Evolutionary conservation across 2,113 vertebrate genomes (phyloP), one percentile per base, ranked within the genome.

Genomic region (Chitala chitala): DNA sequence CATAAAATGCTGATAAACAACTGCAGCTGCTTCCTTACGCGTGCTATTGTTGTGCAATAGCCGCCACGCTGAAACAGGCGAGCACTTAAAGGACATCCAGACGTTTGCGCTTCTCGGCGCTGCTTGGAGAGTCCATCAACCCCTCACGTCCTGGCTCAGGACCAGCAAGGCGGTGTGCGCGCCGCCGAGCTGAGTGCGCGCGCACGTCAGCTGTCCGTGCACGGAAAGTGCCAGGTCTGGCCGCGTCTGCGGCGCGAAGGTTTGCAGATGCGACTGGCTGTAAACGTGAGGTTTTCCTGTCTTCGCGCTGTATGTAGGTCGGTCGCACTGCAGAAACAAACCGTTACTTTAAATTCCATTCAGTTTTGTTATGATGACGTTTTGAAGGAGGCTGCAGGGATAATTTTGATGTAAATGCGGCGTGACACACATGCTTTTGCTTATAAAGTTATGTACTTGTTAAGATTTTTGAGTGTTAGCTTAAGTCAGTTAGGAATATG

Each of bases 51-150:
- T 85, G 79, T 82, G 82, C 83, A 83, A 82, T 76, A 31, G 83
- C 81, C 79, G 84, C 86, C 84, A 85, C 78, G 78, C 71, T 82
- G 85, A 86, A 86, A 87, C 83, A 83, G n/a, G n/a, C n/a, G n/a
- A n/a, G n/a, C n/a, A n/a, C n/a, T 81, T 86, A 83, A 71, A 81
- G 84, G 83, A 78, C 84, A 75, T 81, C 76, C 69, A 82, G 78
- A 58, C 40, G 69, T 82, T 84, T 80, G 72, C 15, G 5, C 75
- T 78, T 3, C 69, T 22, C 12, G 20, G 72, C 15, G 5, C 75
- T 78, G 4, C 69, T 22, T 20, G 20, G 46, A 51, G 55, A 48
- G 53, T 42, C 29, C 26, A 31, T 22, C 71, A 69, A 36, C 7
- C 12, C 59, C 15, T 46, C 33, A 36, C n/a, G 40, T 31, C 2